These are phyloP conservation scores for Palaemon carinicauda DNA, from an alignment of 1,140 invertebrate species.

Conservation along the genomic window DNA sequence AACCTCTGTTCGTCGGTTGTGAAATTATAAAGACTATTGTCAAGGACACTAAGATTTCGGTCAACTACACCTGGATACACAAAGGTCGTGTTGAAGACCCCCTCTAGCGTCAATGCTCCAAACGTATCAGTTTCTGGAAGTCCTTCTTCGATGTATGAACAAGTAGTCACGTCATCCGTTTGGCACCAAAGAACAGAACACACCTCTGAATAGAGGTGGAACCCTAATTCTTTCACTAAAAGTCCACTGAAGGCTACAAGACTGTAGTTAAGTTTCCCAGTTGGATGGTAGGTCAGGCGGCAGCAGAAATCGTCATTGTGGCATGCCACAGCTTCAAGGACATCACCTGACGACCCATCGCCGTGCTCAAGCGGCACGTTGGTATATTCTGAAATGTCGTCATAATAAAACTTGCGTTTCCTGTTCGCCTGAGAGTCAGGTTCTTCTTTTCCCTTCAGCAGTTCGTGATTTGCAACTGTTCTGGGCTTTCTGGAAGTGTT, in stretches of 20 bases:
- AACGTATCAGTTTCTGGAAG: conserved; percentile 34
- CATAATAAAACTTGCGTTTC: neutral
- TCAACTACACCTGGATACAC: conserved; percentile 11
- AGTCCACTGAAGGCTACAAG: conserved; percentile 50
- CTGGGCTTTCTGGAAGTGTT: no score
- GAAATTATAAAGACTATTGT: conserved; percentile 7
- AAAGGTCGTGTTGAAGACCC: neutral
- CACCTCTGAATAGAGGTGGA: conserved; percentile 35
- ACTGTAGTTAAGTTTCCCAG: conserved; percentile 38
- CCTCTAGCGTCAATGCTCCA: conserved; percentile 14
- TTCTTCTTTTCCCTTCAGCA: no score
- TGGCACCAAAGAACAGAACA: conserved; percentile 52
- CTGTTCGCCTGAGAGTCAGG: neutral
- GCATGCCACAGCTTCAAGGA: conserved; percentile 16
- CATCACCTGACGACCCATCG: no score
- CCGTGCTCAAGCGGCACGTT: neutral
- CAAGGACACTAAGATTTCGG: conserved; percentile 22
- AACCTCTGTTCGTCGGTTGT: no score
- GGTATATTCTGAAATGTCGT: conserved; percentile 40
- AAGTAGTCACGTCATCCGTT: conserved; percentile 31
- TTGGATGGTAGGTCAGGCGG: conserved; percentile 23
- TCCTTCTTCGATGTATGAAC: neutral
- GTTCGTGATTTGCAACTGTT: no score
- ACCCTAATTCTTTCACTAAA: neutral
- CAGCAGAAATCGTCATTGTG: conserved; percentile 52